A percentile compares a stretch with the other conserved stretches of the same genome.
Conservation (phyloP, 2,797 vertebrate species). For the Sebastolobus alascanus region DNA sequence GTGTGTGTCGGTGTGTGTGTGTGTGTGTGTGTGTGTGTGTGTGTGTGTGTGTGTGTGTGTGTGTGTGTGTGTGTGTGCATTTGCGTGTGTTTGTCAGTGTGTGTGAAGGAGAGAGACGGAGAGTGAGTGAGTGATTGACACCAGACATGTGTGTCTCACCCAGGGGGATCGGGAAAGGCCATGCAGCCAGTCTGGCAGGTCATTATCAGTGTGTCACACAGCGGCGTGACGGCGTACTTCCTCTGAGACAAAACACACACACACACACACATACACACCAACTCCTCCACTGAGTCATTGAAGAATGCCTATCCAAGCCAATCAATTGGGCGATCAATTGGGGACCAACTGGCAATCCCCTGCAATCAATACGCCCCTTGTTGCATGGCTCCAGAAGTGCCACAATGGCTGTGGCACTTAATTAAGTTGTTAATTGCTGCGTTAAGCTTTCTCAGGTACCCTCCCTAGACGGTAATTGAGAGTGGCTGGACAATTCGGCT, state of each 20-base stretch:
- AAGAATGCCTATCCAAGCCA: constrained; percentile 85
- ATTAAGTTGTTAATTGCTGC: constrained; percentile 91
- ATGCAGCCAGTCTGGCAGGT: constrained; percentile 78
- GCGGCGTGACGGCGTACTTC: constrained; percentile 75
- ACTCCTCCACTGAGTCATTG: constrained; percentile 71
- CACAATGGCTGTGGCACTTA: constrained; percentile 87
- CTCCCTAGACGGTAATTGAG: constrained; percentile 87
- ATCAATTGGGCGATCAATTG: constrained; percentile 87
- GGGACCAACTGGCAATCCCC: constrained; percentile 85
- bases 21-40: constrained; percentile 30
- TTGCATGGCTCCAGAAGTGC: constrained; percentile 81
- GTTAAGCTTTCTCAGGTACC: constrained; percentile 87
- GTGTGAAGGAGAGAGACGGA: constrained; percentile 28
- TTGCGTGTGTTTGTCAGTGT: constrained; percentile 34
- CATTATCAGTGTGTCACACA: constrained; percentile 86
- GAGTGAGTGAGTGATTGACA: constrained; percentile 72
- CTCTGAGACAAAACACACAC: constrained; percentile 75
- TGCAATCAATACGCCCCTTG: constrained; percentile 86
- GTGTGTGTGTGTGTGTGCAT: constrained; percentile 26
- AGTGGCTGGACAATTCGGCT: constrained; percentile 84
- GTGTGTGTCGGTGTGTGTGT: constrained; percentile 20
- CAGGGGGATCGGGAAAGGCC: constrained; percentile 62
- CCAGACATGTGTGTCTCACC: constrained; percentile 66
- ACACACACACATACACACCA: neutral
- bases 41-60: constrained; percentile 15